A percentile compares a stretch with the other conserved stretches of the same genome.
These are phyloP conservation scores for Loris lydekkerianus DNA, from an alignment of 2,797 vertebrate genomes.

Conservation along the genomic window DNA sequence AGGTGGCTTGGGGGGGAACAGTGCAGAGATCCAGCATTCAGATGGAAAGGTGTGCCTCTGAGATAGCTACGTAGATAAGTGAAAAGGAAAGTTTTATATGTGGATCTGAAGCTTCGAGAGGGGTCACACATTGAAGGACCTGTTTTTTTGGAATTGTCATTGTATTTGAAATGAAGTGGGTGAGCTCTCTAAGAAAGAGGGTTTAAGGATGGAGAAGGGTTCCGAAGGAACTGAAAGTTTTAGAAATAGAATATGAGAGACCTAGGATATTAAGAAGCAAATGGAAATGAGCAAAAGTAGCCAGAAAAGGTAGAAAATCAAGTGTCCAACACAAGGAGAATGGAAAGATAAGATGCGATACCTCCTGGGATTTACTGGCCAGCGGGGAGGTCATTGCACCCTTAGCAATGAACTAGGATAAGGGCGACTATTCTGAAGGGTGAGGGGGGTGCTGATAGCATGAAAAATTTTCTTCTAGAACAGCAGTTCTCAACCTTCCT, in stretches of 20 bases:
- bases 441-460: not conserved
- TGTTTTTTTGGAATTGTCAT: not conserved
- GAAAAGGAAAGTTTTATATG: not conserved
- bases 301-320: not conserved
- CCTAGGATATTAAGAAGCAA: not conserved
- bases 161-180: not conserved
- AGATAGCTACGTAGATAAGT: not conserved
- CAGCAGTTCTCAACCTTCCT: no score
- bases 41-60: not conserved
- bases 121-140: not conserved
- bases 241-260: not conserved
- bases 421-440: not conserved
- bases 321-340: not conserved
- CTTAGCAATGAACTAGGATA: not conserved
- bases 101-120: not conserved
- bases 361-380: not conserved
- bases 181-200: not conserved
- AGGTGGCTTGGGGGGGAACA: not conserved
- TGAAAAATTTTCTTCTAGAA: not conserved
- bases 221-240: not conserved
- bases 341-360: not conserved
- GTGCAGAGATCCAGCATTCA: not conserved
- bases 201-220: not conserved
- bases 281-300: not conserved
- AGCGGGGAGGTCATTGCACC: not conserved